Base-by-base conservation (phyloP, 2,113 vertebrate genomes). In the Paracanthobrama guichenoti region DNA sequence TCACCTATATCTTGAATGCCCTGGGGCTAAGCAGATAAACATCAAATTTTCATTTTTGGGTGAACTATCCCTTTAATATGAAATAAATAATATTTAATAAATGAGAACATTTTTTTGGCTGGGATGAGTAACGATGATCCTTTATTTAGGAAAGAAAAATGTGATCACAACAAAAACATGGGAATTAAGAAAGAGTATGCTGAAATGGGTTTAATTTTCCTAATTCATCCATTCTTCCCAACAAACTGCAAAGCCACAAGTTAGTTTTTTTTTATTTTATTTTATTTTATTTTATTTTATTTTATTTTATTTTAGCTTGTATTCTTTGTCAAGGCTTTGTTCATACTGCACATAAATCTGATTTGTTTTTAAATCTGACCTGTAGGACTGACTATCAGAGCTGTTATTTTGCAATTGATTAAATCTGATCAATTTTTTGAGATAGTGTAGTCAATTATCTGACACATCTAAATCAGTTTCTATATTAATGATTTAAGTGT, bases 321-420 rank as follows among this genome's bases (percentile, higher is more conserved):
- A 39, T 31, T 22, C 10, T 11, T 60, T 60, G 62, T 18, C 62
- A 35, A 35, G 28, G 28, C 7, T 16, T 66, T 18, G 0, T 20
- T 18, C 28, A 66, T 35, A 35, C 3, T 35, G 16, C 18, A 10
- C 64, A 67, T 67, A 39, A 67, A 67, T 39, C 31, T 35, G 31
- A 9, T 67, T 67, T 67, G 8, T 67, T 39, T 67, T 67, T 9
- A 67, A 35, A 31, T 42, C 35, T 22, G 28, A 16, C 31, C 64
- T 67, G 31, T 67, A 18, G 64, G 18, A 67, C 28, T 67, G 66
- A 42, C 20, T 5, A 16, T 67, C 16, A 69, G 18, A 42, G 66
- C 66, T 69, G 66, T 71, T 20, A 42, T 71, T 20, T 73, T 46
- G n/a, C 71, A 44, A 72, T 22, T 44, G 11, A 73, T 73, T n/a